Percentiles rank a stretch among this genome's conserved stretches.
phyloP scores from a whole-genome alignment of 2,113 vertebrate genomes.

The Genyomyrus donnyi region DNA sequence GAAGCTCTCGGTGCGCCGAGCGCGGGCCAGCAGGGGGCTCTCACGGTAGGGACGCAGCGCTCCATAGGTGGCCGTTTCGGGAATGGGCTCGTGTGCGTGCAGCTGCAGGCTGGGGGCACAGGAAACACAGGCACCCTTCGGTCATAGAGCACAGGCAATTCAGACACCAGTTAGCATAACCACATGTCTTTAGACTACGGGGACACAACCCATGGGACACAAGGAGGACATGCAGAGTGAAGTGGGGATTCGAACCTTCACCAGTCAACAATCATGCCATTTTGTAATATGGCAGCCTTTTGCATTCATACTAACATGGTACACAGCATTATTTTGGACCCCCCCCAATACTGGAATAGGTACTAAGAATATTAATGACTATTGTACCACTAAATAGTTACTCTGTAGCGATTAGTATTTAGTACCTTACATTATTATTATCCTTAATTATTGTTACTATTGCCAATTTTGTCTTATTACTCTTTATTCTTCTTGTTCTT shows the following conservation, averaged over 20 bases:
- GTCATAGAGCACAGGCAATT: not conserved
- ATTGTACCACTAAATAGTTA: no score
- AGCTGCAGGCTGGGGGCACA: constrained; percentile 73
- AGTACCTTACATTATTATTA: no score
- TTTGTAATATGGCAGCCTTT: not conserved
- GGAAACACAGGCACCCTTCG: not conserved
- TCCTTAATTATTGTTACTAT: no score
- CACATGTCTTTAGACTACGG: not conserved
- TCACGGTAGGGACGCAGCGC: constrained; percentile 87
- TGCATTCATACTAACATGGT: not conserved
- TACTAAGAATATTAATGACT: no score
- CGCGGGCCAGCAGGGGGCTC: constrained; percentile 85
- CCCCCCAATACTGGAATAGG: no score
- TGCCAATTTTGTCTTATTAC: no score
- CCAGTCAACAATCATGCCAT: not conserved
- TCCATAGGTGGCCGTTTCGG: constrained; percentile 76
- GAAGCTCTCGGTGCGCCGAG: constrained; percentile 88
- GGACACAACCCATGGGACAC: not conserved
- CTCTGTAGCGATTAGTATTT: no score
- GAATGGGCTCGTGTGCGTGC: constrained; percentile 71
- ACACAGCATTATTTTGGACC: no score
- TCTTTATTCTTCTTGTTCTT: no score
- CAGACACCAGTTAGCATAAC: not conserved
- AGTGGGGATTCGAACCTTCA: not conserved
- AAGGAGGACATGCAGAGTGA: not conserved